Base-by-base conservation (phyloP, 2,113 vertebrate species). In the Raja brachyura region DNA sequence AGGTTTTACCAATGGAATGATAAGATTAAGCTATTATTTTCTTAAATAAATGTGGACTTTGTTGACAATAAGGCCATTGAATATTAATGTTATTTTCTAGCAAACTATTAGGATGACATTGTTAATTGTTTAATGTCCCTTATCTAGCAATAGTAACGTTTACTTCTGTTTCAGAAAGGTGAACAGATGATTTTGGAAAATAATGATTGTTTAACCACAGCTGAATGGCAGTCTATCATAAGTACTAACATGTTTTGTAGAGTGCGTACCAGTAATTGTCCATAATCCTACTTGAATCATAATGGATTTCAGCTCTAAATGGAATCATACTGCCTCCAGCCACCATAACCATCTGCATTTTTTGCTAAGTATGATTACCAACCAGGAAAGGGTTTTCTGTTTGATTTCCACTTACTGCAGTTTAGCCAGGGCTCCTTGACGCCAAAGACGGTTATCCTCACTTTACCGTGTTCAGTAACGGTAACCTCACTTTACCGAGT, bases 81-180 rank as follows among this genome's bases (percentile, higher is more conserved):
- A 9, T 14, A 11, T 33, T 10, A 33, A 4, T 77, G 14, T 75
- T 75, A 28, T 77, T 77, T 77, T 77, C n/a, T 16, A 77, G n/a
- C 16, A 28, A 4, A 31, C n/a, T 33, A 33, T 16, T 13, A 31
- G 75, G 10, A 16, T 77, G n/a, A 77, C 33, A 31, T 33, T 77
- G 25, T 75, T 25, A 14, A 33, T 77, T 77, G 14, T 59, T 25
- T 59, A 25, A 39, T 48, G 39, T 18, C 54, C 78, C 39, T 48
- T 63, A 54, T 93, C 5, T 93, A 93, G 61, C 95, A 93, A 48
- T 94, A 20, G 93, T 14, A 94, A 93, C 93, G 93, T 86, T 93
- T 95, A 76, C 95, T 94, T 96, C 81, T 96, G 78, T 96, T 96
- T 77, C 95, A 97, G 96, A 95, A 94, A 61, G 95, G 96, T 94